Percentiles rank a stretch among this genome's conserved stretches.
These are phyloP conservation scores for Corvus cornix DNA, from an alignment of 2,113 vertebrate genomes.

Conservation along the genomic window DNA sequence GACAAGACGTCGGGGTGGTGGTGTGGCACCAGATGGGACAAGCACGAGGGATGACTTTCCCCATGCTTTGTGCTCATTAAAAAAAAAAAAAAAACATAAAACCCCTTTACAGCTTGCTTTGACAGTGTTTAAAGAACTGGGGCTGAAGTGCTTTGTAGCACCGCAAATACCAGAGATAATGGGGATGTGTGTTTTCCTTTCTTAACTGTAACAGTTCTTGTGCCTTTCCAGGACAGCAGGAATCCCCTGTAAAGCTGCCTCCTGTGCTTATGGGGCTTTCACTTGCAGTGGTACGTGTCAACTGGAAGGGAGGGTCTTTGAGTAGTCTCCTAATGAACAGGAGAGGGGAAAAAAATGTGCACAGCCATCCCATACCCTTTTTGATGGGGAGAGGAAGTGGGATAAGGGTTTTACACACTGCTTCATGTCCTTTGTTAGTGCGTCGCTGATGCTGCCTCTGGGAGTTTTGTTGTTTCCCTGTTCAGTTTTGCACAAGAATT, in stretches of 20 bases:
- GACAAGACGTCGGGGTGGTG: fast-evolving
- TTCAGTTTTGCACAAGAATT: background rate
- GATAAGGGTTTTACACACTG: fast-evolving
- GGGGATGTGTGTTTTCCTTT: background rate
- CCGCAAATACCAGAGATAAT: background rate
- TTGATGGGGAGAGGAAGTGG: background rate
- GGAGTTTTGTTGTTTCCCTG: background rate
- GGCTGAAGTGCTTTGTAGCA: background rate
- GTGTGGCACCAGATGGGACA: background rate
- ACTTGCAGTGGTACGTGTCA: background rate
- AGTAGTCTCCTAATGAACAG: background rate
- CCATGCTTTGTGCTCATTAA: background rate
- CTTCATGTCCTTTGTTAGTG: fast-evolving
- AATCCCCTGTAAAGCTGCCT: background rate
- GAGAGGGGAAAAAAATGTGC: background rate
- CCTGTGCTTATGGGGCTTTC: background rate
- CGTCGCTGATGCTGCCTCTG: background rate
- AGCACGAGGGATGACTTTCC: background rate
- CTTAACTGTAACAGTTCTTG: fast-evolving
- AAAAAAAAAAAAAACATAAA: background rate
- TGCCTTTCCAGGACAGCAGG: background rate
- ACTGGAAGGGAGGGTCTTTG: background rate
- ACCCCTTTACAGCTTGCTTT: background rate
- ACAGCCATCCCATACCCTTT: background rate
- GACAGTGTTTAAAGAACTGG: background rate